Conservation (phyloP, 2,888 invertebrate genomes). For the Drosophila atroscutellata region DNA sequence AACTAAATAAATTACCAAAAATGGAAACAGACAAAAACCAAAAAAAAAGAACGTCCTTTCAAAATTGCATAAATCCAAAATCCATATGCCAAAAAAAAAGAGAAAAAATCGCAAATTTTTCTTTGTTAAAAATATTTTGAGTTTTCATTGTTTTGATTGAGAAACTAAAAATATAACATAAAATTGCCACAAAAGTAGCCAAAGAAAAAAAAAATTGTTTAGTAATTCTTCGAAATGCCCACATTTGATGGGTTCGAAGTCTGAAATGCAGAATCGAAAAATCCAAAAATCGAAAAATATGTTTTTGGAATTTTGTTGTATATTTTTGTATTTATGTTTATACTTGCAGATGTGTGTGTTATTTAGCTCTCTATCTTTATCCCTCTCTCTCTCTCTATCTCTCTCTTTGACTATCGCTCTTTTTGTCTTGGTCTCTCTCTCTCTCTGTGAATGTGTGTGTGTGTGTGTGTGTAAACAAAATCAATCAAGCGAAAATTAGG, state of each 20-base stretch:
- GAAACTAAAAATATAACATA: background rate
- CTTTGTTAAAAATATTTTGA: background rate
- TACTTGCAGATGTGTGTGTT: slow-evolving; percentile 18
- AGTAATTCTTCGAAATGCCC: slow-evolving; percentile 6
- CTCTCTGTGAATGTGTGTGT: background rate
- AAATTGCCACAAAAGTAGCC: slow-evolving; percentile 3
- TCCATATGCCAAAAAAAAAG: background rate
- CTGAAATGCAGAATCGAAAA: background rate
- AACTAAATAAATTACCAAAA: slow-evolving; percentile 5
- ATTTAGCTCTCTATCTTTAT: background rate
- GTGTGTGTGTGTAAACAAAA: slow-evolving; percentile 36
- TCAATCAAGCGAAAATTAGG: slow-evolving; percentile 19
- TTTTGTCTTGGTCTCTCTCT: background rate
- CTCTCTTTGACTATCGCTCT: background rate
- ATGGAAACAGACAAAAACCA: background rate
- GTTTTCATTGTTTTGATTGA: background rate
- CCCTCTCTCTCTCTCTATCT: background rate
- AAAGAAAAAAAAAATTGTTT: slow-evolving; percentile 2
- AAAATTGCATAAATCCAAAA: background rate
- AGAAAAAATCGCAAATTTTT: background rate
- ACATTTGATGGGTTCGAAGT: background rate
- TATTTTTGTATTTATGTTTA: slow-evolving; percentile 3
- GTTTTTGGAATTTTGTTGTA: slow-evolving; percentile 11
- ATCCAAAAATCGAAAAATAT: background rate
- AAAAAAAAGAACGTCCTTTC: slow-evolving; percentile 7